A percentile compares a stretch with the other conserved stretches of the same genome.
phyloP scores from a whole-genome alignment of 1,140 invertebrate species.

The Drosophila mauritiana region DNA sequence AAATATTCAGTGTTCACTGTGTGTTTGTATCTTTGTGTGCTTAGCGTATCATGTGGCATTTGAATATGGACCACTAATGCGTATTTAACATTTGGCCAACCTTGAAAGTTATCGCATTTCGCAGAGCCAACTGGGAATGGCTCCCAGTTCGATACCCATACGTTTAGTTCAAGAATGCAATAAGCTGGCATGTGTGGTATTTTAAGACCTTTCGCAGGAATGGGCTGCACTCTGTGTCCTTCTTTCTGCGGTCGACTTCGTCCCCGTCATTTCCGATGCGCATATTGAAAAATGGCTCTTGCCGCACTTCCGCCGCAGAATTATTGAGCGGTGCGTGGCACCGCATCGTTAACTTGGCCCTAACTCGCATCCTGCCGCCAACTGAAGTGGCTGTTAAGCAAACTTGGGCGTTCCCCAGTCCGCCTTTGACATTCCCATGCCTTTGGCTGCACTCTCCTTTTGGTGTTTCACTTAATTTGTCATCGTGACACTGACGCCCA shows the following conservation, averaged over 20 bases:
- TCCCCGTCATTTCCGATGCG: conserved; percentile 67
- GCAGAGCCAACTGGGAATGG: conserved; percentile 8
- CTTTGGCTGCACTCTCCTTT: conserved; percentile 41
- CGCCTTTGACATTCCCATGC: conserved; percentile 28
- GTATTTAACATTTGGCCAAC: conserved; percentile 71
- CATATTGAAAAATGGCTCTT: conserved; percentile 76
- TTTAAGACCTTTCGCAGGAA: background rate
- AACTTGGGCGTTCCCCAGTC: conserved; percentile 46
- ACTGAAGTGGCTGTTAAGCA: conserved; percentile 46
- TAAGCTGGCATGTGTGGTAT: conserved; percentile 35
- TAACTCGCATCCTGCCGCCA: conserved; percentile 48
- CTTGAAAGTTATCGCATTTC: conserved; percentile 72
- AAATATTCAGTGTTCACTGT: background rate
- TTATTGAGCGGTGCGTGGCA: conserved; percentile 61
- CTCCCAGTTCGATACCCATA: conserved; percentile 21
- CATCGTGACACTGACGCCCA: conserved; percentile 44
- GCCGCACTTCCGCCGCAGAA: conserved; percentile 66
- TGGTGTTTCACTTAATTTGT: conserved; percentile 66
- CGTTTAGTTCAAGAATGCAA: conserved; percentile 51
- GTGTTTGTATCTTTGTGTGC: conserved; percentile 26
- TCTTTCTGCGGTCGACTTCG: conserved; percentile 21
- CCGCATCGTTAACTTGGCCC: conserved; percentile 66
- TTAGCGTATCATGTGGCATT: conserved; percentile 41
- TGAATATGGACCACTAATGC: conserved; percentile 64
- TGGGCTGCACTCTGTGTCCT: conserved; percentile 15